Conservation (phyloP, 2,888 invertebrate species). For the Aporophyla nigra region DNA sequence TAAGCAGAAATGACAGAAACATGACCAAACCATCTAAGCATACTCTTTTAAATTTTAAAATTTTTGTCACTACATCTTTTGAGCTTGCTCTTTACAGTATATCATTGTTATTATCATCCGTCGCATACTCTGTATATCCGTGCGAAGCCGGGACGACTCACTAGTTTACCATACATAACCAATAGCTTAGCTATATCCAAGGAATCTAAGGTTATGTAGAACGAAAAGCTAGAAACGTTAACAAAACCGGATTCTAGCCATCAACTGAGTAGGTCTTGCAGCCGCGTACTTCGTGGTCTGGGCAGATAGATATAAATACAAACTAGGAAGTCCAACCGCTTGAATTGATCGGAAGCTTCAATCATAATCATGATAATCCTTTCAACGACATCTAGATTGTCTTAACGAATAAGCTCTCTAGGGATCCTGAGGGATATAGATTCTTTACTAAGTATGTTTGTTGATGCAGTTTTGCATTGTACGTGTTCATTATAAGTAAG, state of each 20-base stretch:
- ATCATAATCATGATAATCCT: slow-evolving; percentile 37
- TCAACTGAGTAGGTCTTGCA: slow-evolving; percentile 20
- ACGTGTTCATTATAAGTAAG: background rate
- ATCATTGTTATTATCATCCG: no score
- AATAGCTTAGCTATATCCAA: background rate
- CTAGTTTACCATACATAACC: slow-evolving; percentile 1
- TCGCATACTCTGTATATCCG: no score
- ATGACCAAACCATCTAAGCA: no score
- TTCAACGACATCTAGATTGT: background rate
- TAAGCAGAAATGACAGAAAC: no score
- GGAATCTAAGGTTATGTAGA: background rate
- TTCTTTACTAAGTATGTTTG: background rate
- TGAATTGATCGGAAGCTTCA: slow-evolving; percentile 29
- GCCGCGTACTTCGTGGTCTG: slow-evolving; percentile 7
- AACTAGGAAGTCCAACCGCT: slow-evolving; percentile 37
- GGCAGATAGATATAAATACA: slow-evolving; percentile 15
- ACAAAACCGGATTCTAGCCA: slow-evolving; percentile 40
- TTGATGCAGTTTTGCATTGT: background rate
- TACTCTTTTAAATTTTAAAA: no score
- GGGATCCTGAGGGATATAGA: background rate
- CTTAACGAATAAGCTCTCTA: background rate
- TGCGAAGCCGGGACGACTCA: no score
- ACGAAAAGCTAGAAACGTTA: background rate
- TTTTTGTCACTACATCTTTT: no score
- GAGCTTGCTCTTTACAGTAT: no score